phyloP scores from a whole-genome alignment of 2,797 vertebrate species.

The Cynopterus sphinx region DNA sequence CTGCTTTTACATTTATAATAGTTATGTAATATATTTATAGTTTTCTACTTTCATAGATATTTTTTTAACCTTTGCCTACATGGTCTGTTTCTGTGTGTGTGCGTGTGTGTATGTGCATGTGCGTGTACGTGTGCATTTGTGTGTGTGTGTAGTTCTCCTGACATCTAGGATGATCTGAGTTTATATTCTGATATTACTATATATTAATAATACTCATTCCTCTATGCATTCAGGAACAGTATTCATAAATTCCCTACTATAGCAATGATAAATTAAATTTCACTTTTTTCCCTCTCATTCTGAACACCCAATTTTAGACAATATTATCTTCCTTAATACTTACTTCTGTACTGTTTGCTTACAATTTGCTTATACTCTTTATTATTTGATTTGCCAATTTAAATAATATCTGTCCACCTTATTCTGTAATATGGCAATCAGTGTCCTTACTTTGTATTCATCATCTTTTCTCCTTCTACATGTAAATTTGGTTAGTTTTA shows the following conservation, averaged over 20 bases:
- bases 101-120: not conserved
- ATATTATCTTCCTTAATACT: not conserved
- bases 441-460: not conserved
- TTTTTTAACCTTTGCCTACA: not conserved
- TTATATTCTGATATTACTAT: not conserved
- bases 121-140: not conserved
- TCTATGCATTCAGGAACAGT: not conserved
- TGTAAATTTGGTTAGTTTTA: not conserved
- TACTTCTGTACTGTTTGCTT: not conserved
- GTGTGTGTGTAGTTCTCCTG: not conserved
- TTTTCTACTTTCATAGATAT: not conserved
- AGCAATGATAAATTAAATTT: conserved; percentile 32
- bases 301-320: not conserved
- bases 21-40: not conserved
- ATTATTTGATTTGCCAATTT: not conserved
- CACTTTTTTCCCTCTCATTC: not conserved
- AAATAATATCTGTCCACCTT: not conserved
- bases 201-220: not conserved
- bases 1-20: not conserved
- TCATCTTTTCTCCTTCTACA: not conserved
- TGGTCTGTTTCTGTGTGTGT: too few species aligned
- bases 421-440: not conserved
- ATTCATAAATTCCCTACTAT: not conserved
- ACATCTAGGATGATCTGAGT: not conserved
- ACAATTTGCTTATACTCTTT: not conserved